Evolutionary conservation across 1,140 invertebrate genomes (phyloP), one percentile per base, ranked within the genome.

Genomic region (Paracyclopina nana): DNA sequence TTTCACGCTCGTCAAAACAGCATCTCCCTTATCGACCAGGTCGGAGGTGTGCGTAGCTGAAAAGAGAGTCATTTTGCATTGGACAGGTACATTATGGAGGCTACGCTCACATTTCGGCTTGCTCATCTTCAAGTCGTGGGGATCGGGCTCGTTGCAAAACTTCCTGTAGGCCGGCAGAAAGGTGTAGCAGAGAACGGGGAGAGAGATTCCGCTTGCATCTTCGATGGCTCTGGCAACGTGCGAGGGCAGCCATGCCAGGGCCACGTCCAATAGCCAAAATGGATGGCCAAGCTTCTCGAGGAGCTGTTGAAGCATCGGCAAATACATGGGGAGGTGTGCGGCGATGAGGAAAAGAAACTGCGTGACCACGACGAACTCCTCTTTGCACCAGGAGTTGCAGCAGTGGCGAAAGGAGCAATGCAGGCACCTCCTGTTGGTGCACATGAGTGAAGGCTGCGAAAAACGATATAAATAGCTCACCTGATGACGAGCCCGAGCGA

Each of bases 161-260:
- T 20, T 38, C 34, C 46, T 44, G 24, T 44, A 44, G 24, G 42
- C 24, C 22, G 14, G 24, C 18, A 26, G 18, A 11, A 26, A 54
- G 16, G 24, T 18, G 24, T 20, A 44, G 42, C 42, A 44, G 14
- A 44, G 24, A 18, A 55, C 50, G 48, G 53, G 55, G 43, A 55
- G 48, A 43, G 31, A 50, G 18, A 22, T 44, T 44, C 42, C 42
- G n/a, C 16, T 44, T 14, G 24, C 24, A 14, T n/a, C 24, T 25
- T 44, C 42, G 24, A 44, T 25, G 12, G 42, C 42, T 14, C 42
- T 44, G 2, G 14, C 42, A 14, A 44, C 24, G n/a, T 44, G 14
- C 24, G 42, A 22, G 42, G 14, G 16, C 5, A 44, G n/a, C 24
- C 42, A 20, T 44, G 5, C 12, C 16, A 20, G n/a, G 16, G n/a